Percentiles rank a stretch among this genome's conserved stretches.
phyloP scores from a whole-genome alignment of 2,888 invertebrate species.

The Exocentrus adspersus region DNA sequence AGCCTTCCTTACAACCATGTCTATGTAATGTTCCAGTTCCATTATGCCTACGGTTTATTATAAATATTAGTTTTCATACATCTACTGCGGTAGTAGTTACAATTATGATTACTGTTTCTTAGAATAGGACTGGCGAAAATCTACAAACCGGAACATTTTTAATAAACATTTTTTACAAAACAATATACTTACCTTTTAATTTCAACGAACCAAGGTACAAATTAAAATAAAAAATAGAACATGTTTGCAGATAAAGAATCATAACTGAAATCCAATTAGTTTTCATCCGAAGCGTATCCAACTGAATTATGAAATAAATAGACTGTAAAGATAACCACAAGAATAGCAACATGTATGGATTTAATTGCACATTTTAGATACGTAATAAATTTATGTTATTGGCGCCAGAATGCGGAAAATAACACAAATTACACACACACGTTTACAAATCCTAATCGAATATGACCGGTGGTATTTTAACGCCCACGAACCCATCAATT shows the following conservation, averaged over 20 bases:
- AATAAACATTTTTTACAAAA: too few relatives aligned
- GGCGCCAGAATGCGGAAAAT: conserved; percentile 6
- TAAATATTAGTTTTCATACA: too few relatives aligned
- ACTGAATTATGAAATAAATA: neutral
- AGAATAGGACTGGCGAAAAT: too few relatives aligned
- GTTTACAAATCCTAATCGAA: neutral
- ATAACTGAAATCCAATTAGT: neutral
- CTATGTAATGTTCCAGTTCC: too few relatives aligned
- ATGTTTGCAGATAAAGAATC: neutral
- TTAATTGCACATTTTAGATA: conserved; percentile 2
- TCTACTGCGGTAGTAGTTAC: too few relatives aligned
- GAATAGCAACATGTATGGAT: neutral
- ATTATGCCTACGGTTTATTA: too few relatives aligned
- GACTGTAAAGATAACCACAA: neutral
- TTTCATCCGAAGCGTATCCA: neutral
- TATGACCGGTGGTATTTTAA: neutral
- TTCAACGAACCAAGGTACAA: too few relatives aligned
- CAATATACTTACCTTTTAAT: too few relatives aligned
- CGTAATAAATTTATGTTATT: conserved; percentile 2
- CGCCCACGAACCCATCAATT: neutral
- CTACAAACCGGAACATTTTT: too few relatives aligned
- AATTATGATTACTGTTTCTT: too few relatives aligned
- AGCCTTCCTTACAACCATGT: too few relatives aligned
- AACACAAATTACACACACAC: neutral
- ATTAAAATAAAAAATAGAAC: too few relatives aligned